These are phyloP conservation scores for Cynodonichthys magdalenae DNA, from an alignment of 2,797 vertebrate genomes.

Conservation along the genomic window DNA sequence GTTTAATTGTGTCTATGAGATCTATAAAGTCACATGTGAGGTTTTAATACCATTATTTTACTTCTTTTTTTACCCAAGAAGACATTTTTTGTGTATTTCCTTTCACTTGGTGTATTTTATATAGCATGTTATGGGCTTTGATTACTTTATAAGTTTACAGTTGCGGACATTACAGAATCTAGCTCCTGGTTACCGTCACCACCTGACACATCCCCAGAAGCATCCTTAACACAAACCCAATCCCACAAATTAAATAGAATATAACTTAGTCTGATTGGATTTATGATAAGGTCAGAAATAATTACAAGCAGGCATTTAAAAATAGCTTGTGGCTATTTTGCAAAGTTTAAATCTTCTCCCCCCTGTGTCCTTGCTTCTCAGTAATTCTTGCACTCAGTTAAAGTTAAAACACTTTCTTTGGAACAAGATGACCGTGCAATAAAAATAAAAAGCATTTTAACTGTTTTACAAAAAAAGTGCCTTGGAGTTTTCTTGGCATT, in stretches of 20 bases:
- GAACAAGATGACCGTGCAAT: neutral
- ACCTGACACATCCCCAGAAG: conserved; percentile 12
- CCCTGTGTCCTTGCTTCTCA: conserved; percentile 16
- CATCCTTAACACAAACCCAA: conserved; percentile 27
- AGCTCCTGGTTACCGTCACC: conserved; percentile 51
- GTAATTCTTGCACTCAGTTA: conserved; percentile 12
- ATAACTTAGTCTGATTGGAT: conserved; percentile 41
- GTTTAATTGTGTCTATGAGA: conserved; percentile 19
- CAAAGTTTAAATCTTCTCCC: conserved; percentile 25
- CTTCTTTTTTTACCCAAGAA: conserved; percentile 6
- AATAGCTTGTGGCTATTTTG: conserved; percentile 47
- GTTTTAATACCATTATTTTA: conserved; percentile 7
- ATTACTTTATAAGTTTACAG: conserved; percentile 38
- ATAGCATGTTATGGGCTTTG: conserved; percentile 18
- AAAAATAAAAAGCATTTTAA: conserved; percentile 7
- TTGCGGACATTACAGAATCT: conserved; percentile 38
- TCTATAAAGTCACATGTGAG: conserved; percentile 36
- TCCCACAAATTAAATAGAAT: conserved; percentile 40
- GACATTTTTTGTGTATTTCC: conserved; percentile 5
- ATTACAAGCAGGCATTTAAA: conserved; percentile 44
- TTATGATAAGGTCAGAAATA: conserved; percentile 48
- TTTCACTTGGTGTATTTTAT: conserved; percentile 23
- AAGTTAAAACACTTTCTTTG: conserved; percentile 1
- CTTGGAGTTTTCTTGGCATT: conserved; percentile 8
- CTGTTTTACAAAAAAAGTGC: neutral